Evolutionary conservation across 1,140 invertebrate genomes (phyloP), one percentile per base, ranked within the genome.

Genomic region (Pararge aegeria): DNA sequence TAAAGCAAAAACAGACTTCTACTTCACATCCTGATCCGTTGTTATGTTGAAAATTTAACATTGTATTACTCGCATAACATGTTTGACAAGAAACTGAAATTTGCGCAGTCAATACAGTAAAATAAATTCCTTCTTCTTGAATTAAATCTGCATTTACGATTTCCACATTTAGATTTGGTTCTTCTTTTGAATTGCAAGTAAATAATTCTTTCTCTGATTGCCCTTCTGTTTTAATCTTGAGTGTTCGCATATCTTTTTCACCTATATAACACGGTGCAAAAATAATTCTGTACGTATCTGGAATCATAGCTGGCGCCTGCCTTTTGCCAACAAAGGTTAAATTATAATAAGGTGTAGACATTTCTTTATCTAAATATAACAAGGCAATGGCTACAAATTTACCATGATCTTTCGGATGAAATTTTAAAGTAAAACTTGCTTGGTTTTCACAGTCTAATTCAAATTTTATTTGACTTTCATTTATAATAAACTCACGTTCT

Each of bases 1-100:
- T 87, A 40, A 85, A 82, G 66, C 82, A 82, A 69, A 83, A 87
- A 54, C 55, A 66, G 5, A 86, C 64, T 78, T 87, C 83, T 24
- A 89, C 59, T 30, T 86, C 76, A 68, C 81, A 86, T 40, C 54
- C 46, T 4, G 81, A 79, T 15, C 78, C 84, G 58, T 61, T 66
- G n/a, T 65, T 55, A 60, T 89, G 78, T 46, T 64, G 66, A 61
- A 87, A 83, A 63, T 50, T 64, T 29, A 87, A 50, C 18, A 48
- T 72, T 20, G 78, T 51, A 60, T 68, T 75, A 55, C 70, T 58
- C 7, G 69, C 51, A 44, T 75, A 75, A 48, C 64, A 53, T 13
- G 18, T 48, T 58, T 75, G 37, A 63, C 76, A 75, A 30, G 27
- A 73, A 20, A 76, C 64, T 53, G 63, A 72, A 55, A 89, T 61